phyloP scores from a whole-genome alignment of 2,797 vertebrate species.

The Takifugu ocellatus region DNA sequence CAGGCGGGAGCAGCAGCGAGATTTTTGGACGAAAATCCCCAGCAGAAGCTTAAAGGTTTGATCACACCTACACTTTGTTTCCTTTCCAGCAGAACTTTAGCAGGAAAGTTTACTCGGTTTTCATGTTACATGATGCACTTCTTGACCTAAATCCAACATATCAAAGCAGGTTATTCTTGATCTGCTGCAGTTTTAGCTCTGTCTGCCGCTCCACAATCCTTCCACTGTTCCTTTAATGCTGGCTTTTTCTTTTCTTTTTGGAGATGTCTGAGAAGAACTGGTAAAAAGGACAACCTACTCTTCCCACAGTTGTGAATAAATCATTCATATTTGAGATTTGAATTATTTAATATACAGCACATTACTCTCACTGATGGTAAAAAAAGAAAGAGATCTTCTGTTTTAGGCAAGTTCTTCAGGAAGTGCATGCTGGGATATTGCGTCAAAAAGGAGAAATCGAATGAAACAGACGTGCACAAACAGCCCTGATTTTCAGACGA shows the following conservation, averaged over 20 bases:
- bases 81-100: constrained; percentile 8
- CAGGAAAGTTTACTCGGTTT: constrained; percentile 33
- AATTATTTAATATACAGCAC: constrained; percentile 66
- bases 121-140: constrained; percentile 10
- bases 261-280: constrained; percentile 26
- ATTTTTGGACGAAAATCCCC: constrained; percentile 33
- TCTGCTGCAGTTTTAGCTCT: constrained; percentile 25
- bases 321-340: constrained; percentile 63
- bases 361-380: constrained; percentile 59
- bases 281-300: constrained; percentile 38
- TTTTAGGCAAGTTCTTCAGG: constrained; percentile 28
- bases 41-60: constrained; percentile 28
- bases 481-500: not conserved
- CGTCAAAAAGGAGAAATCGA: constrained; percentile 3
- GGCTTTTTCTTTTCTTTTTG: constrained; percentile 28
- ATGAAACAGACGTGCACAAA: constrained; percentile 8
- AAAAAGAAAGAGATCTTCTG: constrained; percentile 41
- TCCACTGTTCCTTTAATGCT: constrained; percentile 12
- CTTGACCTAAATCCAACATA: constrained; percentile 37
- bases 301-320: constrained; percentile 53
- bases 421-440: constrained; percentile 19
- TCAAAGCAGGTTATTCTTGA: constrained; percentile 28
- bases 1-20: constrained; percentile 5
- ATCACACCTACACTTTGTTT: constrained; percentile 44
- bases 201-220: constrained; percentile 23